A percentile compares a stretch with the other conserved stretches of the same genome.
These are phyloP conservation scores for Xenops minutus DNA, from an alignment of 2,797 vertebrate species.

Conservation along the genomic window DNA sequence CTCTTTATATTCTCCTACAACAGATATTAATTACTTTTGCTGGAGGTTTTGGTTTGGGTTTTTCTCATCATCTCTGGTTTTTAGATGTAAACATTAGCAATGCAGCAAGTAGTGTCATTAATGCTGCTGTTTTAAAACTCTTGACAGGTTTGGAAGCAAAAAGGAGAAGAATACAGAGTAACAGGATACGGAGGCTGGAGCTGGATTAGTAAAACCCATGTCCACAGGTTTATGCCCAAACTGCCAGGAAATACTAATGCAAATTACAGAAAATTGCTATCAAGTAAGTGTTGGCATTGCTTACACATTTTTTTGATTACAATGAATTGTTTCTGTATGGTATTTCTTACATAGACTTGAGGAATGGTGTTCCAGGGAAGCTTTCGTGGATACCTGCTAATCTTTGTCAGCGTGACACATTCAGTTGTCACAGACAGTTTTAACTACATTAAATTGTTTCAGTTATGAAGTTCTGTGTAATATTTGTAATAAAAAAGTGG, in stretches of 20 bases:
- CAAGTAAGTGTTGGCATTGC: constrained; percentile 76
- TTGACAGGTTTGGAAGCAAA: constrained; percentile 96
- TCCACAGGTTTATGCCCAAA: constrained; percentile 88
- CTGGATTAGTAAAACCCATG: constrained; percentile 95
- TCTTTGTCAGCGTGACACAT: neutral
- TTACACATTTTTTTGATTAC: neutral
- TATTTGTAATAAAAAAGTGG: neutral
- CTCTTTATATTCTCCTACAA: neutral
- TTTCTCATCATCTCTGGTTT: neutral
- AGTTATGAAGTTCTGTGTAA: neutral
- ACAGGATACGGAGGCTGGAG: constrained; percentile 98
- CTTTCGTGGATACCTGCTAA: neutral
- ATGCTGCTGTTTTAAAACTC: neutral
- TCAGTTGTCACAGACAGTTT: neutral
- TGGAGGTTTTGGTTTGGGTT: neutral
- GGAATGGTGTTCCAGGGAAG: neutral
- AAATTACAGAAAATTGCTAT: constrained; percentile 88
- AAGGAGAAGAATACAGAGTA: constrained; percentile 96
- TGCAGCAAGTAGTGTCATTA: neutral
- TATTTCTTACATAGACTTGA: neutral
- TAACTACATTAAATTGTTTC: neutral
- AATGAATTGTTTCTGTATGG: neutral
- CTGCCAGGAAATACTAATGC: constrained; percentile 95
- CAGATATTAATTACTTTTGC: neutral
- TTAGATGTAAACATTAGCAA: neutral